Conservation (phyloP, 2,888 invertebrate genomes). For the Steinernema scapterisci region DNA sequence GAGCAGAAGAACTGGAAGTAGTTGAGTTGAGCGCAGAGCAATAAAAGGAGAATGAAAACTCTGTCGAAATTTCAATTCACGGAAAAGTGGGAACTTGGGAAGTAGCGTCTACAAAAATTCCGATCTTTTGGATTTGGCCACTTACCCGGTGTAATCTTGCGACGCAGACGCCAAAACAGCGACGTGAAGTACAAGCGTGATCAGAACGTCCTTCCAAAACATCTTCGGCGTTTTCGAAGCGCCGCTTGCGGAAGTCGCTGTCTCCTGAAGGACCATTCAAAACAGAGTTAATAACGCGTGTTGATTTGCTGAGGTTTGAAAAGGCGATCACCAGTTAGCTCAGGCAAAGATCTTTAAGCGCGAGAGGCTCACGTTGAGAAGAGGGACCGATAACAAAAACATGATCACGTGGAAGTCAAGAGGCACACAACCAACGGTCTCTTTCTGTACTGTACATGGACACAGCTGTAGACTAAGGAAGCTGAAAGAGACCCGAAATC, state of each 20-base stretch:
- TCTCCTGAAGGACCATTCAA: slow-evolving; percentile 53
- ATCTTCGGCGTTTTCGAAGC: slow-evolving; percentile 25
- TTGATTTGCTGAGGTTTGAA: too few species aligned
- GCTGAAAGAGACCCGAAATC: neutral
- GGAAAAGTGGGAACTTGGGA: neutral
- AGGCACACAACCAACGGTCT: neutral
- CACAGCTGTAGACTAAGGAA: neutral
- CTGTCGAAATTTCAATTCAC: too few species aligned
- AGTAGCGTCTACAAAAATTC: neutral
- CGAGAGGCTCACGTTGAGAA: too few species aligned
- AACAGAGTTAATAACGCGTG: too few species aligned
- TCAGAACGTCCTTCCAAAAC: neutral
- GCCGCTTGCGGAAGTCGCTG: slow-evolving; percentile 46
- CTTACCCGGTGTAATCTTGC: slow-evolving; percentile 28
- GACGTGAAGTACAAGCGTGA: neutral
- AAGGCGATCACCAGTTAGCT: neutral
- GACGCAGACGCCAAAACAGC: neutral
- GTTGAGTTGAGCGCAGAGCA: too few species aligned
- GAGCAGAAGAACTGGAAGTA: too few species aligned
- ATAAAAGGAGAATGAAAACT: too few species aligned
- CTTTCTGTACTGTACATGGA: neutral
- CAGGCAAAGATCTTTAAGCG: too few species aligned
- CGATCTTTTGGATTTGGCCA: neutral
- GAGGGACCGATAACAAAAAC: neutral
- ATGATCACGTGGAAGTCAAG: neutral